Conservation (phyloP, 2,797 vertebrate genomes). For the Dendrocincla tyrannina region DNA sequence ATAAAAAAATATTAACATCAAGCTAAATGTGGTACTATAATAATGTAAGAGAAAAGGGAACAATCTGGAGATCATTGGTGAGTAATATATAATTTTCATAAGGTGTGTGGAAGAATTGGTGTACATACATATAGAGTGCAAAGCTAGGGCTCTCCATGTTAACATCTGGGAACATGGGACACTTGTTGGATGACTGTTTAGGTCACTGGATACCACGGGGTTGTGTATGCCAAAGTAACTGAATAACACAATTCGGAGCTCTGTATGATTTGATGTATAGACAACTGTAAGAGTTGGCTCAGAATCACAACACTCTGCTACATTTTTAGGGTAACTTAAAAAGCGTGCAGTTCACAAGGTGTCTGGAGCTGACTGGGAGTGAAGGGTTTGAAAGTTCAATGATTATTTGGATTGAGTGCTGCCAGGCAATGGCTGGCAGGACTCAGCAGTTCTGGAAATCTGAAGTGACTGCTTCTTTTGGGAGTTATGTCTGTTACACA, state of each 20-base stretch:
- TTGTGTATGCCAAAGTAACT: not conserved
- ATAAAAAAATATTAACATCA: not conserved
- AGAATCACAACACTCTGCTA: not conserved
- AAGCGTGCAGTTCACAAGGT: rapidly evolving
- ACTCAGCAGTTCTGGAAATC: not conserved
- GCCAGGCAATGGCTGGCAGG: not conserved
- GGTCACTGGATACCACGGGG: not conserved
- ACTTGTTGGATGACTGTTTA: not conserved
- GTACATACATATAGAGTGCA: not conserved
- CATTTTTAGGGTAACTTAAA: not conserved
- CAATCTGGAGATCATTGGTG: not conserved
- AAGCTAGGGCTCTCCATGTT: not conserved
- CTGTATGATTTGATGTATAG: not conserved
- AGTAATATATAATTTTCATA: not conserved
- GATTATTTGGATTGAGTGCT: not conserved
- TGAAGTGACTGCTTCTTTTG: not conserved
- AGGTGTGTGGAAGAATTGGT: not conserved
- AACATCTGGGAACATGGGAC: not conserved
- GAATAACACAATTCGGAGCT: not conserved
- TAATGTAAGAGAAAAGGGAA: not conserved
- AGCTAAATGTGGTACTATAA: not conserved
- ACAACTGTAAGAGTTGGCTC: not conserved
- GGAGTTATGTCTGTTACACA: not conserved
- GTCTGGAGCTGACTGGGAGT: not conserved
- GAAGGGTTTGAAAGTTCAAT: not conserved